phyloP scores from a whole-genome alignment of 2,888 invertebrate genomes.

The Cryptosula pallasiana region DNA sequence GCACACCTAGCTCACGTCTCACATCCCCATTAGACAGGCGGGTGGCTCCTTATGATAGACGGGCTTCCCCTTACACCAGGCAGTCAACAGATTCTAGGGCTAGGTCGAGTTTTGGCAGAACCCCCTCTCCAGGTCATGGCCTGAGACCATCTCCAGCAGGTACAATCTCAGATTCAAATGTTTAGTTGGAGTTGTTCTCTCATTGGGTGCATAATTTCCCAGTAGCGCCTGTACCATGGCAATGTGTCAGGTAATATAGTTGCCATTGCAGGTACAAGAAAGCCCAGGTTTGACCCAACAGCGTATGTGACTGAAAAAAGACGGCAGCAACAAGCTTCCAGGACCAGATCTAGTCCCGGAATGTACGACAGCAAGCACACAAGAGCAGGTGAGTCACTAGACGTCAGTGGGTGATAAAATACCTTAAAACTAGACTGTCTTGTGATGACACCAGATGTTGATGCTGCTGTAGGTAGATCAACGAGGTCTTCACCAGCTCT shows the following conservation, averaged over 20 bases:
- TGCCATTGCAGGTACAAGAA: conserved; percentile 33
- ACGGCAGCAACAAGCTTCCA: conserved; percentile 33
- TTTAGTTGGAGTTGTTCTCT: too few species aligned
- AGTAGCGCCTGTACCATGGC: not conserved
- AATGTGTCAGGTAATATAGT: too few species aligned
- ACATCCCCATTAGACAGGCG: not conserved
- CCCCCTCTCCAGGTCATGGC: conserved; percentile 30
- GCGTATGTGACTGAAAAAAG: conserved; percentile 48
- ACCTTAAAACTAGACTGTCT: too few species aligned
- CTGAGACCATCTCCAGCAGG: conserved; percentile 38
- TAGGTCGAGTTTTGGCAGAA: conserved; percentile 24
- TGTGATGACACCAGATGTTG: not conserved
- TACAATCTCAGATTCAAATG: conserved; percentile 22
- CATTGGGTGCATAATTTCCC: not conserved
- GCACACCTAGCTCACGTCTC: conserved; percentile 1
- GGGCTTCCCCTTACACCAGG: not conserved
- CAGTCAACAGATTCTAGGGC: not conserved
- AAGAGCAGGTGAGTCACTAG: not conserved
- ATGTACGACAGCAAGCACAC: not conserved
- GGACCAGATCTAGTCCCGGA: not conserved
- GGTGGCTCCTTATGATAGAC: not conserved
- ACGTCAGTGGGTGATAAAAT: too few species aligned
- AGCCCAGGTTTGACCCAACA: conserved; percentile 49
- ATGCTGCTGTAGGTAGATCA: not conserved
- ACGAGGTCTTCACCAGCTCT: not conserved